Percentiles rank a stretch among this genome's conserved stretches.
Conservation (phyloP, 2,797 vertebrate species). For the Polyboroides typus region DNA sequence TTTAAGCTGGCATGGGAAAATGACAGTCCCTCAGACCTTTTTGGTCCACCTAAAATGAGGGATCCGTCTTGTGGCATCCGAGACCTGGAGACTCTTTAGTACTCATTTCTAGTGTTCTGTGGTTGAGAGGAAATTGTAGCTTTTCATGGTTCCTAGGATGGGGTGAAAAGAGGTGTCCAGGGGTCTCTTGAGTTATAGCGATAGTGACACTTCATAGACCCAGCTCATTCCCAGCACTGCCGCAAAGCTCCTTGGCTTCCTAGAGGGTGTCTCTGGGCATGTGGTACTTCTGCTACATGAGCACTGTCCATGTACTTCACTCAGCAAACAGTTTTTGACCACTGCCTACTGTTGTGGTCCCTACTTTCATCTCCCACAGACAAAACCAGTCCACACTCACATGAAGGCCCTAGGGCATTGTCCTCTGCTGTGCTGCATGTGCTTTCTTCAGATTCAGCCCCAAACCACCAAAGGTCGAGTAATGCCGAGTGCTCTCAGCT, state of each 20-base stretch:
- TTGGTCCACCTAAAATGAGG: not conserved
- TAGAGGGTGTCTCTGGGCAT: not conserved
- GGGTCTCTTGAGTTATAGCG: not conserved
- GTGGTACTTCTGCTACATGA: rapidly evolving
- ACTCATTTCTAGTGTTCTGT: not conserved
- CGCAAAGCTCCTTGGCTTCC: not conserved
- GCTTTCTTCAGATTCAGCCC: not conserved
- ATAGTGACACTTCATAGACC: not conserved
- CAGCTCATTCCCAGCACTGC: not conserved
- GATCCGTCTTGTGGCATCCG: not conserved
- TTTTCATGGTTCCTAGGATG: not conserved
- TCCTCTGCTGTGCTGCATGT: not conserved
- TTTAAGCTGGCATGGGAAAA: not conserved
- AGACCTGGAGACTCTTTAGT: not conserved
- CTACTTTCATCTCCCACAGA: not conserved
- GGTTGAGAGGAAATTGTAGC: not conserved
- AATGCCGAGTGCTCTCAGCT: not conserved
- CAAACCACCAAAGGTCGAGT: not conserved
- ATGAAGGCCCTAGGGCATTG: not conserved
- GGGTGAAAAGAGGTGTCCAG: not conserved
- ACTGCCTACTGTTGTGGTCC: not conserved
- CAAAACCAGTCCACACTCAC: not conserved
- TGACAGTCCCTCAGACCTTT: not conserved
- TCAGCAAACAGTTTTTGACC: not conserved
- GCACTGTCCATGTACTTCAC: not conserved